A percentile compares a stretch with the other conserved stretches of the same genome.
These are phyloP conservation scores for Ridgeia piscesae DNA, from an alignment of 1,140 invertebrate genomes.

Conservation along the genomic window DNA sequence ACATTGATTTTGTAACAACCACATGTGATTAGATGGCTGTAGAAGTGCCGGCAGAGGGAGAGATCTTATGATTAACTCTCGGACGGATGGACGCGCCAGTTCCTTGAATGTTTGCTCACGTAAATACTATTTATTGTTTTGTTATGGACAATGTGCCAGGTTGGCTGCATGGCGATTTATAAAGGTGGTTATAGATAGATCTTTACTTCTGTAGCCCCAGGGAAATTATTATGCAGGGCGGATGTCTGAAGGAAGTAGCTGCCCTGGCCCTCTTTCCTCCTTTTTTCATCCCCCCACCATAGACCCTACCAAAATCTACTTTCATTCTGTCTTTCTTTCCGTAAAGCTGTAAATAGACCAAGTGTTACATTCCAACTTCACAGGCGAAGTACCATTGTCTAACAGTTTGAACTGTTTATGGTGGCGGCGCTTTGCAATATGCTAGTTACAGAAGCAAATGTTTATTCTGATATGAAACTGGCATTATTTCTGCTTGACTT, in stretches of 20 bases:
- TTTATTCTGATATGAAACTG: background rate
- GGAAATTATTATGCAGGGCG: too few relatives aligned
- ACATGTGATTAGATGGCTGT: background rate
- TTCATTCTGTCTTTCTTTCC: too few relatives aligned
- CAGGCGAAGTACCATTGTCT: too few relatives aligned
- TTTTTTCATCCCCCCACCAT: too few relatives aligned
- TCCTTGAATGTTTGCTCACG: background rate
- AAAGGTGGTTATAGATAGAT: background rate
- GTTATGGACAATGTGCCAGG: background rate
- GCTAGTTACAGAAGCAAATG: background rate
- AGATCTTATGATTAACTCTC: background rate
- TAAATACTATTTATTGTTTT: background rate
- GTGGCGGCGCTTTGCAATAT: background rate
- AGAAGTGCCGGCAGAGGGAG: background rate
- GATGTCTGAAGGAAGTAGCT: too few relatives aligned
- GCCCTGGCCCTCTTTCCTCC: too few relatives aligned
- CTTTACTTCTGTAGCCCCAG: too few relatives aligned
- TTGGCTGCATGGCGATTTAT: background rate
- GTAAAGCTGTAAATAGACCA: too few relatives aligned
- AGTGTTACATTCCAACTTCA: too few relatives aligned
- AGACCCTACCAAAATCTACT: too few relatives aligned
- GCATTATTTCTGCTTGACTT: background rate
- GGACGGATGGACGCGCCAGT: background rate
- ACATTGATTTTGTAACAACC: constrained; percentile 6
- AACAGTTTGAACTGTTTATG: too few relatives aligned